A percentile compares a stretch with the other conserved stretches of the same genome.
Conservation (phyloP, 2,797 vertebrate genomes). For the Columba guinea region DNA sequence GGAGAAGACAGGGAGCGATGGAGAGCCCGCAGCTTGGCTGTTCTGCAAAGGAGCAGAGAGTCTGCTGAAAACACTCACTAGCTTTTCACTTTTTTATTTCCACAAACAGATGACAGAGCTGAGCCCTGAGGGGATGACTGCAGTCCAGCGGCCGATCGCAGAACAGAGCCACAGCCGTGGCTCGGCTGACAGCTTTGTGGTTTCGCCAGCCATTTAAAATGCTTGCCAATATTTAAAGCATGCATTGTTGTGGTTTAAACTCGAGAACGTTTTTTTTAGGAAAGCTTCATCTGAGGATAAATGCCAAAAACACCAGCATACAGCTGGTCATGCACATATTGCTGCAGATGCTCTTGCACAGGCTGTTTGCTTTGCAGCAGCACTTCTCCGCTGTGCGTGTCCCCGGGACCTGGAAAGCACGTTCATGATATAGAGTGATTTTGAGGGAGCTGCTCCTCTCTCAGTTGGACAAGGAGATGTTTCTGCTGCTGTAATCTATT, state of each 20-base stretch:
- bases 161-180: background rate
- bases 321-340: background rate
- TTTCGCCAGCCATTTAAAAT: background rate
- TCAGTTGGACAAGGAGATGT: background rate
- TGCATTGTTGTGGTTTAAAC: background rate
- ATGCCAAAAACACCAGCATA: background rate
- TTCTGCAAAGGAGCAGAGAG: background rate
- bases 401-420: background rate
- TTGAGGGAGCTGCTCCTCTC: background rate
- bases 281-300: background rate
- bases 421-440: fast-evolving
- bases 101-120: background rate
- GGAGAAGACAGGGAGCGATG: background rate
- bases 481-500: background rate
- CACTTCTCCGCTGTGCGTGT: fast-evolving
- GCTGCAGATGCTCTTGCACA: background rate
- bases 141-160: background rate
- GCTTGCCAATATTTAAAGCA: background rate
- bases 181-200: background rate
- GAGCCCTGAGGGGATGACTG: background rate
- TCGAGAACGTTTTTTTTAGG: background rate
- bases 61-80: background rate
- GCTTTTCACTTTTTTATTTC: background rate
- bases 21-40: background rate
- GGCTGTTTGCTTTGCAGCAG: background rate